Percentiles rank a stretch among this genome's conserved stretches.
These are phyloP conservation scores for Nothocercus julius DNA, from an alignment of 2,113 vertebrate genomes.

Conservation along the genomic window DNA sequence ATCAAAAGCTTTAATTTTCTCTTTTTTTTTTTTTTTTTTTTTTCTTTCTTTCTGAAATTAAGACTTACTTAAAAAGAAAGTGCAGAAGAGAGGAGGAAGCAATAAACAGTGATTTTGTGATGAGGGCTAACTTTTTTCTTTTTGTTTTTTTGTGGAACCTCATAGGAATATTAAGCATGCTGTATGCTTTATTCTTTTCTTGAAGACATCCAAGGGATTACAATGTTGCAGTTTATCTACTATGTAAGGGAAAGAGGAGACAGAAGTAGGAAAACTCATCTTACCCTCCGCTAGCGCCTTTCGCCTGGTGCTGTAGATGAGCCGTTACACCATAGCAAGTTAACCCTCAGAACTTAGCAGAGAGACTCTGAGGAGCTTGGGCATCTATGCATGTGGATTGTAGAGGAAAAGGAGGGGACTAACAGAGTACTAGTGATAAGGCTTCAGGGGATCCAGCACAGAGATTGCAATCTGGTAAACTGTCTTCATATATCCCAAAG, in stretches of 20 bases:
- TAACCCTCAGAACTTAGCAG: background rate
- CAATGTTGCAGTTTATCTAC: background rate
- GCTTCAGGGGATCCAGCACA: background rate
- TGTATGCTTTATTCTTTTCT: background rate
- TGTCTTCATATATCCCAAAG: background rate
- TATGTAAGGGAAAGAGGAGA: background rate
- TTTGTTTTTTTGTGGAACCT: background rate
- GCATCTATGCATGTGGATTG: background rate
- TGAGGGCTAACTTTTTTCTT: background rate
- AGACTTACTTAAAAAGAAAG: background rate
- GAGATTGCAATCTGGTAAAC: background rate
- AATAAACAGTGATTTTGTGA: background rate
- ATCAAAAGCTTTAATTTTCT: background rate
- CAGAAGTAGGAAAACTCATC: background rate
- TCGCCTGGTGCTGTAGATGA: background rate
- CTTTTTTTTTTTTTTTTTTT: background rate
- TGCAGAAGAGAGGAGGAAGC: background rate
- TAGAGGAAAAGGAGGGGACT: background rate
- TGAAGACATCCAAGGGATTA: background rate
- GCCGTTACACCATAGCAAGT: background rate
- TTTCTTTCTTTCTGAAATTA: background rate
- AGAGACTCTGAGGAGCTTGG: fast-evolving
- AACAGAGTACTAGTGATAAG: background rate
- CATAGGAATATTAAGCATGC: background rate
- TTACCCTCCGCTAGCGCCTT: background rate